Percentiles rank a stretch among this genome's conserved stretches.
Evolutionary conservation across 2,888 invertebrate species (phyloP).

Genomic region (Alloplasta piceator): DNA sequence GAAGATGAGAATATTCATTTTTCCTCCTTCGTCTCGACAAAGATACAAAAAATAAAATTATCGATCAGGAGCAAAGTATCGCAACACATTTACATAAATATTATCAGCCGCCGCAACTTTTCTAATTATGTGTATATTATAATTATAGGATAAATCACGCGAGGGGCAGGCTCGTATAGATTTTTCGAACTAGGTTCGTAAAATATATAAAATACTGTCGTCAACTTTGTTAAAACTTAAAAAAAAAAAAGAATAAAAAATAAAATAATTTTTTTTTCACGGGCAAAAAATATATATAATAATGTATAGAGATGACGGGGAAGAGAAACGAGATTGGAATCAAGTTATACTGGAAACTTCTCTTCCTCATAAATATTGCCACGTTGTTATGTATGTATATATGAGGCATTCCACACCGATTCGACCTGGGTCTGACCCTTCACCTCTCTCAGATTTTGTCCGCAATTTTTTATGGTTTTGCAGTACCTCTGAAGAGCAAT

Average conservation of each 20-base stretch:
- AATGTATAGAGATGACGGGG: conserved; percentile 27
- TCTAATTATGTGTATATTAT: conserved; percentile 41
- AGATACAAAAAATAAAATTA: conserved; percentile 1
- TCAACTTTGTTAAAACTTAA: conserved; percentile 74
- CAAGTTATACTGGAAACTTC: conserved; percentile 59
- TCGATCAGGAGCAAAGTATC: conserved; percentile 35
- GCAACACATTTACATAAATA: conserved; percentile 57
- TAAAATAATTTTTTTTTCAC: conserved; percentile 49
- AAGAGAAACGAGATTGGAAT: conserved; percentile 57
- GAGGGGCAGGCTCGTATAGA: conserved; percentile 56
- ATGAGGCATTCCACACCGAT: too few species aligned
- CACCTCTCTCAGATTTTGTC: too few species aligned
- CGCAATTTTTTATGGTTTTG: too few species aligned
- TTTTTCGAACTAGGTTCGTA: conserved; percentile 74
- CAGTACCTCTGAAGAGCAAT: too few species aligned
- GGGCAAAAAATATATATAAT: conserved; percentile 37
- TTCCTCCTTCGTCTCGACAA: conserved; percentile 25
- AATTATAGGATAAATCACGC: conserved; percentile 47
- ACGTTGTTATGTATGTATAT: conserved; percentile 36
- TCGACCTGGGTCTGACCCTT: too few species aligned
- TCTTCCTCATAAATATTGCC: conserved; percentile 61
- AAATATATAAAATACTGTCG: conserved; percentile 78
- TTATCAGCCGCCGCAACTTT: conserved; percentile 53
- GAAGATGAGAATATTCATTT: conserved; percentile 48
- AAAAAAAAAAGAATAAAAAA: conserved; percentile 66